These are phyloP conservation scores for Tautogolabrus adspersus DNA, from an alignment of 2,113 vertebrate species.

Conservation along the genomic window DNA sequence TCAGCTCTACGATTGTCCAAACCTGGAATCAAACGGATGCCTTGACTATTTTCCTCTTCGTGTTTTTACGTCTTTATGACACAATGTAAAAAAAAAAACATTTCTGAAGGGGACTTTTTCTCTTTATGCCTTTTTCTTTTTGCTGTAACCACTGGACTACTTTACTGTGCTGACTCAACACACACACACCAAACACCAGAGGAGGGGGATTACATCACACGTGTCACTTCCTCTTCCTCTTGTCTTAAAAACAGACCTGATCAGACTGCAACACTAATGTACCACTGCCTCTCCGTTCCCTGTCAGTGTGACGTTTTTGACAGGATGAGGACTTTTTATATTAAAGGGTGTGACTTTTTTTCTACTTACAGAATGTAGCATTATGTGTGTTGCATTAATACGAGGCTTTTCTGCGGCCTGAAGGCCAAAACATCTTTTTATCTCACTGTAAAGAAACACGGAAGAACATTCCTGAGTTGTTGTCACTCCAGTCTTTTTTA, in stretches of 20 bases:
- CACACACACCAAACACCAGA: constrained; percentile 27
- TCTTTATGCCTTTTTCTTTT: constrained; percentile 7
- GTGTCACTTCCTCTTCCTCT: constrained; percentile 55
- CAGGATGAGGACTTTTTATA: constrained; percentile 43
- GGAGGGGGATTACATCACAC: constrained; percentile 48
- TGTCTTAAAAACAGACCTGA: constrained; percentile 31
- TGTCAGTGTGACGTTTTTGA: constrained; percentile 9
- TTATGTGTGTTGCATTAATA: constrained; percentile 53
- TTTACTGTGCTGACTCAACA: constrained; percentile 49
- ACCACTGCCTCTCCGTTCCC: constrained; percentile 41
- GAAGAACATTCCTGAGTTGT: constrained; percentile 53
- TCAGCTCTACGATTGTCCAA: constrained; percentile 59
- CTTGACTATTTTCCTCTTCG: constrained; percentile 34
- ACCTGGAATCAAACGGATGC: constrained; percentile 43
- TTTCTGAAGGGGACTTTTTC: constrained; percentile 31
- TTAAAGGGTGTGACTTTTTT: constrained; percentile 42
- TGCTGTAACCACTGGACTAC: constrained; percentile 72
- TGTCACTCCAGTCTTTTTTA: constrained; percentile 23
- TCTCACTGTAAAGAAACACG: constrained; percentile 51
- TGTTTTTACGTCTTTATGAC: constrained; percentile 29
- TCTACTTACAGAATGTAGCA: constrained; percentile 74
- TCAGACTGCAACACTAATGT: constrained; percentile 14
- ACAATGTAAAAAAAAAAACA: constrained; percentile 13
- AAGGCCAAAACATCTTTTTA: constrained; percentile 31
- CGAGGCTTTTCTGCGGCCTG: constrained; percentile 30